Percentiles rank a stretch among this genome's conserved stretches.
phyloP scores from a whole-genome alignment of 2,113 vertebrate genomes.

The Eupsittula cactorum region DNA sequence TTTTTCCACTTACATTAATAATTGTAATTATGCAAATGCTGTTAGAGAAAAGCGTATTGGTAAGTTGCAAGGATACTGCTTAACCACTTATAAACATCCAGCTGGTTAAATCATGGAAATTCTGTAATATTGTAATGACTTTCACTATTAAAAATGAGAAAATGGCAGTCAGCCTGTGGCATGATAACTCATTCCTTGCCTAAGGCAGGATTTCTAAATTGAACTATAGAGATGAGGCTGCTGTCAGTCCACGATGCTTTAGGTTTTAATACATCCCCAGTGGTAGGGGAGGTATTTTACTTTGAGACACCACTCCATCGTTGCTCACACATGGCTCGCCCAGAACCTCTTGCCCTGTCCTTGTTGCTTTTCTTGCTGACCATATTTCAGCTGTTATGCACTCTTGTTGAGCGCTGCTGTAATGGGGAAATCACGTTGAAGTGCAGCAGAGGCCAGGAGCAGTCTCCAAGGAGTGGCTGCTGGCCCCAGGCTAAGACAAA shows the following conservation, averaged over 20 bases:
- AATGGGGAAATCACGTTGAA: constrained; percentile 3
- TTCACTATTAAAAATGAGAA: constrained; percentile 59
- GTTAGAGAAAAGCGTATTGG: background rate
- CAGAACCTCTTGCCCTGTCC: constrained; percentile 18
- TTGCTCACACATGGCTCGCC: background rate
- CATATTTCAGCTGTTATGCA: background rate
- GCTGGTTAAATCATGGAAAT: constrained; percentile 66
- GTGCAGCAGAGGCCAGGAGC: background rate
- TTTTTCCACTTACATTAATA: background rate
- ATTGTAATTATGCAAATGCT: background rate
- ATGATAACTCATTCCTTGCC: constrained; percentile 16
- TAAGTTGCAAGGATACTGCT: background rate
- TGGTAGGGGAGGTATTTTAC: background rate
- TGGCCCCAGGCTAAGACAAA: constrained; percentile 61
- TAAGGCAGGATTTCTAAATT: background rate
- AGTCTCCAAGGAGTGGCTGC: constrained; percentile 32
- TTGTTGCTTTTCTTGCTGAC: constrained; percentile 32
- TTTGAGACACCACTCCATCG: background rate
- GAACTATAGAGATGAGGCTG: background rate
- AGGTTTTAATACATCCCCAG: background rate
- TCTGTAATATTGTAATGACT: constrained; percentile 23
- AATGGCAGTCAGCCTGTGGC: constrained; percentile 53
- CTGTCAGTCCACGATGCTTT: background rate
- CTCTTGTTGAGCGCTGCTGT: background rate
- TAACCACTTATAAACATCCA: background rate